phyloP scores from a whole-genome alignment of 2,797 vertebrate species.

The Gephyroberyx darwinii region DNA sequence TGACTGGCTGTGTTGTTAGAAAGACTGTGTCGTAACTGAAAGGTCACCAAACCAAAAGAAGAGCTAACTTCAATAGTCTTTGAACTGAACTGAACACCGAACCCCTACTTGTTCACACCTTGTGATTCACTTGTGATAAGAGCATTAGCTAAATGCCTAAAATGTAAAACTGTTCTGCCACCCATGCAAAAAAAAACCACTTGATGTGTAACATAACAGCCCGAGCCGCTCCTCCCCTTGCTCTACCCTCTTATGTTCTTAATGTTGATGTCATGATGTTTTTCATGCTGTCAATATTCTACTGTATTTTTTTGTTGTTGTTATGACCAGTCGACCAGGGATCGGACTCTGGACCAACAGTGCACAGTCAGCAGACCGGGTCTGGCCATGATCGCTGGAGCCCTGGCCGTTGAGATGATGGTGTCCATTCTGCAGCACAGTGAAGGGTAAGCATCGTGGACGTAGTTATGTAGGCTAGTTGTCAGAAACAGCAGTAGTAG shows the following conservation, averaged over 20 bases:
- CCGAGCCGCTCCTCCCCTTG: background rate
- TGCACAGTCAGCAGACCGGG: conserved; percentile 97
- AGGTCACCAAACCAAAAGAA: no score
- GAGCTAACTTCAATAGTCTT: no score
- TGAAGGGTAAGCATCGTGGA: conserved; percentile 86
- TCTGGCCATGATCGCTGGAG: conserved; percentile 94
- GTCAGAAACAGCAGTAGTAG: background rate
- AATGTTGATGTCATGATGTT: conserved; percentile 1
- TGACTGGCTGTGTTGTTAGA: no score
- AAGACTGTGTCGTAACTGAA: no score
- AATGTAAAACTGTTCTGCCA: no score
- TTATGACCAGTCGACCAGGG: conserved; percentile 89
- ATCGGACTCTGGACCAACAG: conserved; percentile 97
- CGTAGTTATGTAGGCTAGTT: background rate
- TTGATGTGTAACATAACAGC: no score
- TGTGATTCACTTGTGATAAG: no score
- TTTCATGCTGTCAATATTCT: background rate
- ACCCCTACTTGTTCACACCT: no score
- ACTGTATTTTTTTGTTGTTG: background rate
- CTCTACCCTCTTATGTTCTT: background rate
- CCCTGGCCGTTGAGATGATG: conserved; percentile 96
- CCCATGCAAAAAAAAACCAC: no score
- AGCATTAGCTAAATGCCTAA: no score
- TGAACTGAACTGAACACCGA: no score
- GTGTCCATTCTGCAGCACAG: conserved; percentile 95